These are phyloP conservation scores for Hoplostethus atlanticus DNA, from an alignment of 2,797 vertebrate species.

Conservation along the genomic window DNA sequence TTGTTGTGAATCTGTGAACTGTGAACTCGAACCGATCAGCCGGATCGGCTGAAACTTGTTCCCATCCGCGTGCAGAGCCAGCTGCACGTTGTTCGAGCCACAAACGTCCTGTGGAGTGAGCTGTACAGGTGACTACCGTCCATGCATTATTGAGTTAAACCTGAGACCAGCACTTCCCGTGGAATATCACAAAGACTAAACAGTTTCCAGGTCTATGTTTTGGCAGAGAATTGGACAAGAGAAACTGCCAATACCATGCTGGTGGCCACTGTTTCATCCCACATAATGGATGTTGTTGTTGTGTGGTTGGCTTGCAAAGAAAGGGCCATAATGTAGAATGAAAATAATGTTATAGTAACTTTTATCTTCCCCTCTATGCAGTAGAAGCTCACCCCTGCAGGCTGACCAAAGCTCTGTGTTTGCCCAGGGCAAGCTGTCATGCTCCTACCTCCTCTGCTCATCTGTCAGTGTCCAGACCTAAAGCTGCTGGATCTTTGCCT, in stretches of 20 bases:
- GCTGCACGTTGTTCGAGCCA: background rate
- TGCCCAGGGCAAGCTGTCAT: slow-evolving; percentile 82
- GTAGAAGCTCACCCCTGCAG: slow-evolving; percentile 76
- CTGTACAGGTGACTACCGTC: slow-evolving; percentile 28
- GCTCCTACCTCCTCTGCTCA: slow-evolving; percentile 79
- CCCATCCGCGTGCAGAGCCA: slow-evolving; percentile 27
- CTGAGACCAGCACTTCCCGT: background rate
- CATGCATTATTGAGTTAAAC: slow-evolving; percentile 4
- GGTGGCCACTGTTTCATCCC: slow-evolving; percentile 54
- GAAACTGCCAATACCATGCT: slow-evolving; percentile 27
- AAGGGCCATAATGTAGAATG: slow-evolving; percentile 58
- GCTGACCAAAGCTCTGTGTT: slow-evolving; percentile 79
- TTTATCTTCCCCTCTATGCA: slow-evolving; percentile 55
- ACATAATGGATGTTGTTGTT: slow-evolving; percentile 52
- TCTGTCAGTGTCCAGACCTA: slow-evolving; percentile 84
- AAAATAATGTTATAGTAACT: slow-evolving; percentile 62
- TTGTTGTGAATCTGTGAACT: slow-evolving; percentile 43
- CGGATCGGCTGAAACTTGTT: slow-evolving; percentile 36
- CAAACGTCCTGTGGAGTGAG: slow-evolving; percentile 7
- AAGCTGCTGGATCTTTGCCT: slow-evolving; percentile 81
- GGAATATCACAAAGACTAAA: slow-evolving; percentile 7
- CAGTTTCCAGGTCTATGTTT: slow-evolving; percentile 24
- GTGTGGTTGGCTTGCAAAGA: slow-evolving; percentile 59
- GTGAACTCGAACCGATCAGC: slow-evolving; percentile 54
- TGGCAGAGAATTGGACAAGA: slow-evolving; percentile 39